Base-by-base conservation (phyloP, 2,797 vertebrate genomes). In the Xiphophorus birchmanni region DNA sequence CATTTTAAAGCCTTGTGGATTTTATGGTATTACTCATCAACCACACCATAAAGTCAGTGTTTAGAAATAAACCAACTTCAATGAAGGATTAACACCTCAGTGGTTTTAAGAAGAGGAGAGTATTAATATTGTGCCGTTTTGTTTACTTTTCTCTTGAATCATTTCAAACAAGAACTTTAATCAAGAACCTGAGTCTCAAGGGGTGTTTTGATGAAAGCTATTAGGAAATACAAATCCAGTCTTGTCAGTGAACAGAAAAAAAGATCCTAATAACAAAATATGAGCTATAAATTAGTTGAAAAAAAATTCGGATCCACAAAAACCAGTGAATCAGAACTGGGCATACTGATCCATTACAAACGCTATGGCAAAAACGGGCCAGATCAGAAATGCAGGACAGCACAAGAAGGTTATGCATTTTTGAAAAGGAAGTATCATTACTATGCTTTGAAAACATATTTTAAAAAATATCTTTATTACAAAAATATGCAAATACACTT, bases 391-490 rank as follows among this genome's bases (percentile, higher is more conserved):
- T 45, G 18, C 3, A 74, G 15, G 2, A 79, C 1, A 48, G 58
- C 52, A 26, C 23, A 26, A 58, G 6, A 15, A 50, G 35, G 23
- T 65, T 58, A 56, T 3, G 37, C 58, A 78, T 3, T 10, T 10
- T 52, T 15, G 29, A 12, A 47, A 60, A 65, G 3, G 67, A 77
- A 23, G 67, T 37, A 35, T 48, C 5, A 78, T 47, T 74, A 73
- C 2, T 18, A 71, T 26, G 9, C 54, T 63, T 18, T 56, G 10
- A 13, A 23, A 29, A 82, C 63, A 35, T 65, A 15, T 44, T 75
- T 60, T 74, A 0, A 86, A 84, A 88, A 86, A 81, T 75, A 76
- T 15, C 56, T 92, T 93, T 88, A 90, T 88, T 91, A 74, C 26
- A 88, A 85, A 86, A 81, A 50, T 1, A 0, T 76, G n/a, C 42